Conservation (phyloP, 2,888 invertebrate species). For the Drosophila rellima region DNA sequence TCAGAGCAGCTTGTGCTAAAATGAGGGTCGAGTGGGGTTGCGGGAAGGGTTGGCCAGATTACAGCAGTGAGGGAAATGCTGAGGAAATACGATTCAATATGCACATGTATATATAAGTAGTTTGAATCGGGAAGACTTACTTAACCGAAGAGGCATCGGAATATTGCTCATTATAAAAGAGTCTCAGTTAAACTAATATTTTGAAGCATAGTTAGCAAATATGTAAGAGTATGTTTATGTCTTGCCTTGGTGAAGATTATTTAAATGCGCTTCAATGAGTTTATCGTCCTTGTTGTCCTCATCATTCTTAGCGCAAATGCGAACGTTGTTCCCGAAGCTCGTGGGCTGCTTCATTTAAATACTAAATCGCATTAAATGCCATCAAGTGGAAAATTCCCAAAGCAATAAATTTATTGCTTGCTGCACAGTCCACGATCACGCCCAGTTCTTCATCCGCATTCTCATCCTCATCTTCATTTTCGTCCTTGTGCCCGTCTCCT, state of each 20-base stretch:
- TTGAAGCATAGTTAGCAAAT: conserved; percentile 48
- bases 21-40: background rate
- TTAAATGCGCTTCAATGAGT: conserved; percentile 72
- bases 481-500: conserved; percentile 10
- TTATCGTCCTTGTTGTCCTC: conserved; percentile 71
- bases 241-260: conserved; percentile 67
- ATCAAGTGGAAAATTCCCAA: conserved; percentile 81
- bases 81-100: background rate
- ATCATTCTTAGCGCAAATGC: conserved; percentile 25
- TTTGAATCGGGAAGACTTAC: conserved; percentile 21
- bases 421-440: conserved; percentile 62
- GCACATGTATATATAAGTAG: conserved; percentile 20
- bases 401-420: conserved; percentile 78
- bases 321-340: conserved; percentile 24
- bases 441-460: conserved; percentile 26
- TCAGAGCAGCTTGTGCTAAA: conserved; percentile 50
- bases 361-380: conserved; percentile 81
- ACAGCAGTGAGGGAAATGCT: background rate
- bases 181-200: conserved; percentile 26
- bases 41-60: background rate
- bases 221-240: conserved; percentile 23
- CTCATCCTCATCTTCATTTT: conserved; percentile 13
- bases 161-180: conserved; percentile 38
- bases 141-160: conserved; percentile 16
- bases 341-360: conserved; percentile 77